Evolutionary conservation across 1,140 invertebrate genomes (phyloP).

Genomic region (Aphidius ervi): DNA sequence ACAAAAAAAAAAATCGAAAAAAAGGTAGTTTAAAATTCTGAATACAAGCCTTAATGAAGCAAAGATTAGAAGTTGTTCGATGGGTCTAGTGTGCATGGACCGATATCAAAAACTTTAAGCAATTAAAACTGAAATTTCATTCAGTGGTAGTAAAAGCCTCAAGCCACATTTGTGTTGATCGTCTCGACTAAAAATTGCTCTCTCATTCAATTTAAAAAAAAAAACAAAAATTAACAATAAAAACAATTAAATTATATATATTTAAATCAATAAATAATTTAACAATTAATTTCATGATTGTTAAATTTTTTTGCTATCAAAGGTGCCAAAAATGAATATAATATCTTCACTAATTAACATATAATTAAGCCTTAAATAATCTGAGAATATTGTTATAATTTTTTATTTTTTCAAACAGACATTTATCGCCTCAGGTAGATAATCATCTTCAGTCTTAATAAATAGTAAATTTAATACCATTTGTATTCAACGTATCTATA

Average conservation of each 20-base stretch:
- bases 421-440: slow-evolving; percentile 15
- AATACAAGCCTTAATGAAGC: slow-evolving; percentile 41
- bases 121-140: slow-evolving; percentile 51
- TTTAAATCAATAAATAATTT: no score
- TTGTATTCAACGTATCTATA: slow-evolving; percentile 1
- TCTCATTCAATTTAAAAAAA: no score
- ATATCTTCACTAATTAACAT: no score
- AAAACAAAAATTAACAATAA: no score
- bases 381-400: no score
- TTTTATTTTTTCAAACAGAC: background rate
- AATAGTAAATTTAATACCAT: slow-evolving; percentile 16
- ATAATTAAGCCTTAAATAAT: no score
- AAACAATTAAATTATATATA: no score
- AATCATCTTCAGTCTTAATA: slow-evolving; percentile 18
- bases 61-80: slow-evolving; percentile 41
- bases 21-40: no score
- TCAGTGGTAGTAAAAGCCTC: slow-evolving; percentile 32
- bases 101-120: slow-evolving; percentile 35
- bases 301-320: no score
- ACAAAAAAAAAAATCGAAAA: no score
- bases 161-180: slow-evolving; percentile 21
- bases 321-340: no score
- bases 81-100: slow-evolving; percentile 23
- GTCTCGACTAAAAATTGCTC: slow-evolving; percentile 19
- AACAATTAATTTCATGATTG: no score